Evolutionary conservation across 2,113 vertebrate genomes (phyloP).

Genomic region (Sterrhoptilus dennistouni): DNA sequence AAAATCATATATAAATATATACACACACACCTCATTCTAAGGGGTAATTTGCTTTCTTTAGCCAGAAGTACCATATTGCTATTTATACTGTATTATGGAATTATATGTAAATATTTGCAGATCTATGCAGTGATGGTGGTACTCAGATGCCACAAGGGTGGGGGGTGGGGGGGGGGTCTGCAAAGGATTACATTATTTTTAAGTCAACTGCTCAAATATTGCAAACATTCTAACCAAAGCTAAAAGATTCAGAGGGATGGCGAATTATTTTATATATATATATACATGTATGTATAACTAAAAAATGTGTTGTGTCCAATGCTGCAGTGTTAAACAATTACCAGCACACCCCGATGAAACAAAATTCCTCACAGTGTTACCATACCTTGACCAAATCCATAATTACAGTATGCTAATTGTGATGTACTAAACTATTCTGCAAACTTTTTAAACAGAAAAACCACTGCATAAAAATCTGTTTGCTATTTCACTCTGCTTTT

Average conservation of each 20-base stretch:
- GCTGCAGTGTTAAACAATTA: conserved; percentile 50
- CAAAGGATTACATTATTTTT: conserved; percentile 33
- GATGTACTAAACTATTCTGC: conserved; percentile 53
- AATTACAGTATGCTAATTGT: conserved; percentile 65
- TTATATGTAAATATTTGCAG: conserved; percentile 55
- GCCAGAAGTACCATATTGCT: conserved; percentile 42
- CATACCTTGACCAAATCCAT: conserved; percentile 52
- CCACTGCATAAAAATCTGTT: conserved; percentile 36
- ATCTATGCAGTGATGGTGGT: conserved; percentile 54
- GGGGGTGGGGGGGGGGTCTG: not conserved
- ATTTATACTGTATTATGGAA: conserved; percentile 28
- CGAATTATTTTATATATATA: conserved; percentile 11
- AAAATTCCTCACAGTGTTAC: conserved; percentile 36
- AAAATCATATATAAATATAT: not conserved
- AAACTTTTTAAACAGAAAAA: conserved; percentile 45
- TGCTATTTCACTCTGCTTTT: conserved; percentile 54
- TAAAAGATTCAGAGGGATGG: conserved; percentile 27
- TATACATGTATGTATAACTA: conserved; percentile 34
- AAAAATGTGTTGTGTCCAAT: conserved; percentile 35
- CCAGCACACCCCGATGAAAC: not conserved
- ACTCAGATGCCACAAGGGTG: not conserved
- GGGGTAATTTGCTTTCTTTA: conserved; percentile 13
- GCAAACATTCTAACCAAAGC: conserved; percentile 65
- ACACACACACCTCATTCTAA: not conserved
- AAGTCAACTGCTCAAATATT: conserved; percentile 50